Evolutionary conservation across 2,888 invertebrate genomes (phyloP).

Genomic region (Ethmia dodecea): DNA sequence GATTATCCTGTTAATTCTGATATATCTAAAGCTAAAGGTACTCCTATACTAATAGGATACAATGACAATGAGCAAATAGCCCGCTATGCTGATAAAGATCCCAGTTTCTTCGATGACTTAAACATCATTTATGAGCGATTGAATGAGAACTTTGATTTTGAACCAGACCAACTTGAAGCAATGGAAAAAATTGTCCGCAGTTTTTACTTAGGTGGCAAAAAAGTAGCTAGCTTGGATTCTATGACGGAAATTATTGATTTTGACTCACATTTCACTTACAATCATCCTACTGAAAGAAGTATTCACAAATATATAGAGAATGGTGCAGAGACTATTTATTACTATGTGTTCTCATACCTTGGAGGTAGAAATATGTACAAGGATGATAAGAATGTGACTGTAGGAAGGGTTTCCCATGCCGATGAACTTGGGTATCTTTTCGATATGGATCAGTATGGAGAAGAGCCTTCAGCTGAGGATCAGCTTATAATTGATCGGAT

Average conservation of each 20-base stretch:
- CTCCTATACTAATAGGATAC: conserved; percentile 30
- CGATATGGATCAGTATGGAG: too few species aligned
- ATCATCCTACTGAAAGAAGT: conserved; percentile 7
- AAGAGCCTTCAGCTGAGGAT: conserved; percentile 17
- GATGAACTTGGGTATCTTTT: too few species aligned
- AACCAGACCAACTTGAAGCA: conserved; percentile 18
- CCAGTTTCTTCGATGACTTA: neutral
- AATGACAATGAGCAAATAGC: conserved; percentile 24
- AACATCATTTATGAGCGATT: neutral
- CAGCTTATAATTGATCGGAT: conserved; percentile 25
- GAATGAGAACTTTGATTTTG: conserved; percentile 20
- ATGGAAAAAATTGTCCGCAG: neutral
- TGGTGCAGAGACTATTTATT: conserved; percentile 16
- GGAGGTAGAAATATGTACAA: too few species aligned
- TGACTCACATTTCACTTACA: conserved; percentile 3
- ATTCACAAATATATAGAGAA: conserved; percentile 30
- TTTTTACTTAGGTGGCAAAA: conserved; percentile 6
- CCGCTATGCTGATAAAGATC: neutral
- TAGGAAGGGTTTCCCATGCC: too few species aligned
- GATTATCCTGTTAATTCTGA: conserved; percentile 21
- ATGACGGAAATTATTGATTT: conserved; percentile 1
- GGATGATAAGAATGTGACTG: too few species aligned
- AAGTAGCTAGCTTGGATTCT: neutral
- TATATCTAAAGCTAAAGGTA: conserved; percentile 22
- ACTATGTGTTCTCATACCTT: conserved; percentile 6